These are phyloP conservation scores for Sycophila texana DNA, from an alignment of 2,888 invertebrate species.

Conservation along the genomic window DNA sequence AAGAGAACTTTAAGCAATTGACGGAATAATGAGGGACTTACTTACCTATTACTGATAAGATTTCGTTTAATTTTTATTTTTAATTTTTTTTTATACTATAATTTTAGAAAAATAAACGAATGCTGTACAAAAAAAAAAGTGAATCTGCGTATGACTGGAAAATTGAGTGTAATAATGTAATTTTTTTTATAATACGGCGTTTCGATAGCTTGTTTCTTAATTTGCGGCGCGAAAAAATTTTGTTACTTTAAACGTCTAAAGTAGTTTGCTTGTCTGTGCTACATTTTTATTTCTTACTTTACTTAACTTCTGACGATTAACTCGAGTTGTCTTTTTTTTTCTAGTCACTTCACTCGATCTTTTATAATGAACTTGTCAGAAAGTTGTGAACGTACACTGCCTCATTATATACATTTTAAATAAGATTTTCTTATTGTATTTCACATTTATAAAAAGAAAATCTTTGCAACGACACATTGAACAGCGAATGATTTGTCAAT, in stretches of 20 bases:
- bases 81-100: slow-evolving; percentile 9
- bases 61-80: slow-evolving; percentile 28
- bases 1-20: background rate
- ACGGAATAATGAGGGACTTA: slow-evolving; percentile 7
- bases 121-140: slow-evolving; percentile 46
- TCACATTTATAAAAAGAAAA: slow-evolving; percentile 31
- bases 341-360: slow-evolving; percentile 48
- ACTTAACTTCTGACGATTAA: slow-evolving; percentile 18
- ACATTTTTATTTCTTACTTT: slow-evolving; percentile 13
- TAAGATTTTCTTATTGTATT: slow-evolving; percentile 42
- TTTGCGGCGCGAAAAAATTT: slow-evolving; percentile 40
- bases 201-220: slow-evolving; percentile 36
- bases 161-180: slow-evolving; percentile 45
- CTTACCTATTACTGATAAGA: slow-evolving; percentile 6
- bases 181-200: slow-evolving; percentile 45
- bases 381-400: slow-evolving; percentile 31
- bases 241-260: slow-evolving; percentile 42
- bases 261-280: slow-evolving; percentile 29
- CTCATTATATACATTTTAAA: slow-evolving; percentile 27
- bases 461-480: slow-evolving; percentile 29
- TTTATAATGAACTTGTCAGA: slow-evolving; percentile 15
- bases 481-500: slow-evolving; percentile 38
- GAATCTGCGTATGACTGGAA: slow-evolving; percentile 35
- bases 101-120: slow-evolving; percentile 30
- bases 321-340: slow-evolving; percentile 37